phyloP scores from a whole-genome alignment of 2,797 vertebrate genomes.

The Arctocebus calabarensis region DNA sequence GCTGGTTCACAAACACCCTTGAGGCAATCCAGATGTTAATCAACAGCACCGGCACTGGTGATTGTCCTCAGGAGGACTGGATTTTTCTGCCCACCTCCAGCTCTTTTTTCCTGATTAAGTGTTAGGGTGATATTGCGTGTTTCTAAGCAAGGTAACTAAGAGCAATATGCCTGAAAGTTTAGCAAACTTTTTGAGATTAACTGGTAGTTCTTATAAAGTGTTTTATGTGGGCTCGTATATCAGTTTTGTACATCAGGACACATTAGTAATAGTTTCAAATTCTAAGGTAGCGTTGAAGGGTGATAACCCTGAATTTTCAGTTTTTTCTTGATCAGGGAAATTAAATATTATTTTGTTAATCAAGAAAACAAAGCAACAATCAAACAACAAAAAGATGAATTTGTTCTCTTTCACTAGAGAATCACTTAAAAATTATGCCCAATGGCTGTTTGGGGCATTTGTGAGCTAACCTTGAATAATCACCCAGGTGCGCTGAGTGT shows the following conservation, averaged over 20 bases:
- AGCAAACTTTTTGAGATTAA: constrained; percentile 17
- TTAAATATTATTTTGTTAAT: not conserved
- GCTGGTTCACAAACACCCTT: constrained; percentile 82
- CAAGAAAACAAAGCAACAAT: constrained; percentile 52
- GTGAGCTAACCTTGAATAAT: not conserved
- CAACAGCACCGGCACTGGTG: not conserved
- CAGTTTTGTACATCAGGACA: constrained; percentile 29
- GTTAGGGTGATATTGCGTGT: not conserved
- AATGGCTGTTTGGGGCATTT: not conserved
- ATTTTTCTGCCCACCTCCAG: constrained; percentile 70
- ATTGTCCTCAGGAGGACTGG: constrained; percentile 68
- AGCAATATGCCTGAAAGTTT: not conserved
- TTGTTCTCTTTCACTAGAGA: constrained; percentile 1
- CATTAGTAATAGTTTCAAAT: not conserved
- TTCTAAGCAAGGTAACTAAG: constrained; percentile 26
- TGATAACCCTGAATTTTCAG: not conserved
- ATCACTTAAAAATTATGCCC: not conserved
- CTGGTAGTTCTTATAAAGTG: constrained; percentile 19
- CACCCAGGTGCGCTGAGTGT: constrained; percentile 44
- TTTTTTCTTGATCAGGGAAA: constrained; percentile 37
- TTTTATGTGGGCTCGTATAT: not conserved
- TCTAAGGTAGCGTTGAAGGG: not conserved
- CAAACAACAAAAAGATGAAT: not conserved
- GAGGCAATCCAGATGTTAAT: constrained; percentile 86
- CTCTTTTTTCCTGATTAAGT: constrained; percentile 69